Evolutionary conservation across 2,888 invertebrate genomes (phyloP).

Genomic region (Podabrus alpinus): DNA sequence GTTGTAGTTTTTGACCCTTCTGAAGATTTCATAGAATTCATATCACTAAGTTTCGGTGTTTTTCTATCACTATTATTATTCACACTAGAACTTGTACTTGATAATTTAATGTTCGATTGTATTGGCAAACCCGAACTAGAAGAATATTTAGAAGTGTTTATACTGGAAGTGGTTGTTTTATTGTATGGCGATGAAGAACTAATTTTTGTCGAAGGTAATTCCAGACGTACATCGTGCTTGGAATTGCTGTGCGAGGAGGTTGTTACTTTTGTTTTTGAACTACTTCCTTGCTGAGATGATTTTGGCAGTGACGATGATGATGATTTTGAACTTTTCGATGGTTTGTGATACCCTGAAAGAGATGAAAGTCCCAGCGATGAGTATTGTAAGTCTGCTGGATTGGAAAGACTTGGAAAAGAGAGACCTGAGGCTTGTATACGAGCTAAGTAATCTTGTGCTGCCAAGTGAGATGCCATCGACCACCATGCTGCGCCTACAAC

Average conservation of each 20-base stretch:
- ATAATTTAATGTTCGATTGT: constrained; percentile 46
- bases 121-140: constrained; percentile 45
- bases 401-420: constrained; percentile 67
- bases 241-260: constrained; percentile 13
- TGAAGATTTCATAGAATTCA: constrained; percentile 39
- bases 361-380: constrained; percentile 61
- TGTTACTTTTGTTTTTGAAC: constrained; percentile 8
- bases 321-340: constrained; percentile 41
- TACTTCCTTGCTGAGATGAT: constrained; percentile 24
- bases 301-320: constrained; percentile 42
- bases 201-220: constrained; percentile 34
- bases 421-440: constrained; percentile 80
- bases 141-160: constrained; percentile 39
- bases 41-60: constrained; percentile 38
- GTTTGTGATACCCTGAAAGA: constrained; percentile 49
- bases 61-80: constrained; percentile 39
- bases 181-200: constrained; percentile 41
- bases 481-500: constrained; percentile 82
- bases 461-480: constrained; percentile 88
- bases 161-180: constrained; percentile 35
- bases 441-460: constrained; percentile 86
- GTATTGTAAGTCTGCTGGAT: constrained; percentile 64
- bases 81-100: constrained; percentile 34
- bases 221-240: constrained; percentile 38
- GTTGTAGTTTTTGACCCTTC: constrained; percentile 43